Percentiles rank a stretch among this genome's conserved stretches.
phyloP scores from a whole-genome alignment of 2,797 vertebrate species.

The Cheirogaleus major region DNA sequence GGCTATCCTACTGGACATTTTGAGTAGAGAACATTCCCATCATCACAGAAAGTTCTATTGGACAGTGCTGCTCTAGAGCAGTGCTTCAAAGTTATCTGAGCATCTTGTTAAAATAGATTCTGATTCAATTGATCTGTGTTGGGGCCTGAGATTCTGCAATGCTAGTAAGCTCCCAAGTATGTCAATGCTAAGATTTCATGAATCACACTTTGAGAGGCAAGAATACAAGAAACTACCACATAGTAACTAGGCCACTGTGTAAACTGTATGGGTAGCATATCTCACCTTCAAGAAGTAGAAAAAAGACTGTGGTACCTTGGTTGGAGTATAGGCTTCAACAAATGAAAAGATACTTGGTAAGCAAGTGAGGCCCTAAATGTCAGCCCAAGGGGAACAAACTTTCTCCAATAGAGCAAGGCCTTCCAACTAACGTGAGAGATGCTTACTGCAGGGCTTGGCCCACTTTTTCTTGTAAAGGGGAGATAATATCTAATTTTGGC shows the following conservation, averaged over 20 bases:
- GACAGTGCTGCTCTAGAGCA: not conserved
- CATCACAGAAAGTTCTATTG: not conserved
- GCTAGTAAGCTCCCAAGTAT: not conserved
- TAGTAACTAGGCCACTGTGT: not conserved
- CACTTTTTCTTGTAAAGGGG: not conserved
- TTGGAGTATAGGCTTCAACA: not conserved
- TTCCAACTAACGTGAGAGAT: not conserved
- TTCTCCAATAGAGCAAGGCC: not conserved
- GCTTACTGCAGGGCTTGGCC: not conserved
- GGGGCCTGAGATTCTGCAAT: not conserved
- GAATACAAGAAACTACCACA: not conserved
- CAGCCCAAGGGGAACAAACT: not conserved
- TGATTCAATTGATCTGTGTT: not conserved
- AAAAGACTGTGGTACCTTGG: not conserved
- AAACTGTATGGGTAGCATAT: not conserved
- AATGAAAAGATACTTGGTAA: not conserved
- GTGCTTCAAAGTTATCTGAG: not conserved
- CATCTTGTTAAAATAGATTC: not conserved
- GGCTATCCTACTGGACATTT: not conserved
- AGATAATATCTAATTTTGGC: not conserved
- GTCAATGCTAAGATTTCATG: not conserved
- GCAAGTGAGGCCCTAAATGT: not conserved
- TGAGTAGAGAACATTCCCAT: not conserved
- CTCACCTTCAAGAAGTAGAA: not conserved
- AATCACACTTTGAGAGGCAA: not conserved